Evolutionary conservation across 1,140 invertebrate species (phyloP).

Genomic region (Heliconius hewitsoni): DNA sequence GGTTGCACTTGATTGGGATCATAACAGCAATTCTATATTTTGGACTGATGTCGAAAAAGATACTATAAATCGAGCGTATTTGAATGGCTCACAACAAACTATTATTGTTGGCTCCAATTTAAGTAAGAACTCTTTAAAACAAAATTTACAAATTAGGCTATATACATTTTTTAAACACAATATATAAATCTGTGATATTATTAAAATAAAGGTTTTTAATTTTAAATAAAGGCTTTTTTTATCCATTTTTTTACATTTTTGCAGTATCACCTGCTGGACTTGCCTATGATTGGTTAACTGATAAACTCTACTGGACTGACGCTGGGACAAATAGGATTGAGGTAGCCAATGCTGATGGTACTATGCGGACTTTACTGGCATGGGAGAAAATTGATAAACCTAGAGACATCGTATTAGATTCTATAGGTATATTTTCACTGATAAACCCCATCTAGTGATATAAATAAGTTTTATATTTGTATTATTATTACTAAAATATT

Average conservation of each 20-base stretch:
- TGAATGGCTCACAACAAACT: slow-evolving; percentile 89
- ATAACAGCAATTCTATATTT: slow-evolving; percentile 89
- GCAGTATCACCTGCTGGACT: slow-evolving; percentile 87
- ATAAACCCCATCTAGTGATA: too few species aligned
- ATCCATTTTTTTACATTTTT: slow-evolving; percentile 17
- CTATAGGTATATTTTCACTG: slow-evolving; percentile 79
- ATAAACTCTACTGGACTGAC: slow-evolving; percentile 95
- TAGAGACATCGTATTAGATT: slow-evolving; percentile 92
- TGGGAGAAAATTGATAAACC: slow-evolving; percentile 92
- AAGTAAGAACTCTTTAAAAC: slow-evolving; percentile 72
- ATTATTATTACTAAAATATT: too few species aligned
- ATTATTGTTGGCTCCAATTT: slow-evolving; percentile 86
- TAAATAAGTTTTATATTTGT: too few species aligned
- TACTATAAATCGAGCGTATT: slow-evolving; percentile 88
- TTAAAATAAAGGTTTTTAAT: too few species aligned
- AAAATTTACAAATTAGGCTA: background rate
- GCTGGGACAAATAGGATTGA: slow-evolving; percentile 90
- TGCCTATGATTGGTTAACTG: slow-evolving; percentile 92
- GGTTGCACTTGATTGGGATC: slow-evolving; percentile 92
- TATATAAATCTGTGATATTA: too few species aligned
- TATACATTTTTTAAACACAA: too few species aligned
- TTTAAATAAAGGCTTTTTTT: too few species aligned
- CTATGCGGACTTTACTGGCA: slow-evolving; percentile 88
- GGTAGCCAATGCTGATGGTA: slow-evolving; percentile 89
- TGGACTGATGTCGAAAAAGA: slow-evolving; percentile 94